These are phyloP conservation scores for Scytalopus superciliaris DNA, from an alignment of 2,113 vertebrate species.

Conservation along the genomic window DNA sequence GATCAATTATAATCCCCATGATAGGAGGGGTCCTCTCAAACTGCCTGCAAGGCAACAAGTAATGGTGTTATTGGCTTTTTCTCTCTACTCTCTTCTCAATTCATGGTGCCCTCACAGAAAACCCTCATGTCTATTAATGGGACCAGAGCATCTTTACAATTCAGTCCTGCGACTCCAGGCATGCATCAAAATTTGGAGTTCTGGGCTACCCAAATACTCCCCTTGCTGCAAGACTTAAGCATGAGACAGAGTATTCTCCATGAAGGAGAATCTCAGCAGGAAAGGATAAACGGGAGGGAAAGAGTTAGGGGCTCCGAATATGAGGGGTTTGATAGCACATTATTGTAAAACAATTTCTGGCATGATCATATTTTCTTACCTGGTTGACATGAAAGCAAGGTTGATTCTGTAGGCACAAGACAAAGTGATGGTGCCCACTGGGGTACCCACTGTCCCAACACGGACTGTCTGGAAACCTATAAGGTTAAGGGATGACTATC, in stretches of 20 bases:
- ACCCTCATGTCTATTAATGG: background rate
- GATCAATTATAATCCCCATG: conserved; percentile 99
- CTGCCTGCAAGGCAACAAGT: conserved; percentile 85
- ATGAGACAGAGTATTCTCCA: background rate
- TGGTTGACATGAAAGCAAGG: conserved; percentile 96
- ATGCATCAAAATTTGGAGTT: background rate
- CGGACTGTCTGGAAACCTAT: conserved; percentile 96
- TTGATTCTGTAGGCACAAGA: conserved; percentile 98
- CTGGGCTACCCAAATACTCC: conserved; percentile 28
- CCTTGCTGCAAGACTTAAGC: background rate
- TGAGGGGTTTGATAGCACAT: background rate
- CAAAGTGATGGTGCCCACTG: conserved; percentile 92
- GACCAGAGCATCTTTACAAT: conserved; percentile 26
- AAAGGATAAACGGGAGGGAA: background rate
- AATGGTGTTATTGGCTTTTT: conserved; percentile 58
- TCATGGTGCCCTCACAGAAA: background rate
- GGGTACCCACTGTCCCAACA: conserved; percentile 93
- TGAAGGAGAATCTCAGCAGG: background rate
- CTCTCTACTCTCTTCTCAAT: background rate
- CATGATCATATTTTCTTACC: conserved; percentile 73
- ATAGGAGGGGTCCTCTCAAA: conserved; percentile 95
- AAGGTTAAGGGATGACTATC: conserved; percentile 14
- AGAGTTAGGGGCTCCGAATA: background rate
- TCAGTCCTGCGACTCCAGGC: conserved; percentile 15
- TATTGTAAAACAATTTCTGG: background rate